Conservation (phyloP, 2,888 invertebrate species). For the Bellardia pandia region DNA sequence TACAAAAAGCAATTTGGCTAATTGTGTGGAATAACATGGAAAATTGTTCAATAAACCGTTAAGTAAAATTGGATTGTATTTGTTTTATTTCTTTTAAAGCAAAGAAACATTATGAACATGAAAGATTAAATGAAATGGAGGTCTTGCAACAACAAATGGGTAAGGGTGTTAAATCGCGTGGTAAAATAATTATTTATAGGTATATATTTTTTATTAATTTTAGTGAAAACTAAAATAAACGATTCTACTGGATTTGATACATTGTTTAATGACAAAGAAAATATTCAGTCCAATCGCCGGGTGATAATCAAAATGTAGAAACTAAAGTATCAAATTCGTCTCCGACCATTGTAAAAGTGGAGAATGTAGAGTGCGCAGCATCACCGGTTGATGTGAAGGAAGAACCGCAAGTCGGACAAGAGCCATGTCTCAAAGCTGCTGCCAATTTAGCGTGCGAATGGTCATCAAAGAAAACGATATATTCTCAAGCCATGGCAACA, state of each 20-base stretch:
- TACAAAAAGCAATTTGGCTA: neutral
- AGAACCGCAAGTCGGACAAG: neutral
- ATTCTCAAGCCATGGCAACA: neutral
- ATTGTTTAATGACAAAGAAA: conserved; percentile 60
- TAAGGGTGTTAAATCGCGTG: conserved; percentile 49
- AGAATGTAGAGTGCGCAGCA: neutral
- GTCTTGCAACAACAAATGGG: conserved; percentile 60
- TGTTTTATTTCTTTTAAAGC: conserved; percentile 60
- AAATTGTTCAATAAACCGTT: conserved; percentile 22
- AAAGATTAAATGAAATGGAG: conserved; percentile 30
- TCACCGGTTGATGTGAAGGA: conserved; percentile 15
- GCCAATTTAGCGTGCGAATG: conserved; percentile 72
- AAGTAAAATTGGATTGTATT: conserved; percentile 7
- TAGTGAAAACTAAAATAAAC: conserved; percentile 38
- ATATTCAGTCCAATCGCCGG: neutral
- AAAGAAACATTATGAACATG: conserved; percentile 60
- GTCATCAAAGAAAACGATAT: conserved; percentile 70
- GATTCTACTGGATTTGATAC: conserved; percentile 2
- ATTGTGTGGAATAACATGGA: neutral
- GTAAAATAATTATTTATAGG: neutral
- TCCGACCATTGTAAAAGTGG: neutral
- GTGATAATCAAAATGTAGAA: neutral
- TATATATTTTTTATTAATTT: neutral
- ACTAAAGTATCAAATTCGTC: neutral
- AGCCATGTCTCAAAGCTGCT: conserved; percentile 26